Conservation (phyloP, 2,888 invertebrate genomes). For the Volucella bombylans region DNA sequence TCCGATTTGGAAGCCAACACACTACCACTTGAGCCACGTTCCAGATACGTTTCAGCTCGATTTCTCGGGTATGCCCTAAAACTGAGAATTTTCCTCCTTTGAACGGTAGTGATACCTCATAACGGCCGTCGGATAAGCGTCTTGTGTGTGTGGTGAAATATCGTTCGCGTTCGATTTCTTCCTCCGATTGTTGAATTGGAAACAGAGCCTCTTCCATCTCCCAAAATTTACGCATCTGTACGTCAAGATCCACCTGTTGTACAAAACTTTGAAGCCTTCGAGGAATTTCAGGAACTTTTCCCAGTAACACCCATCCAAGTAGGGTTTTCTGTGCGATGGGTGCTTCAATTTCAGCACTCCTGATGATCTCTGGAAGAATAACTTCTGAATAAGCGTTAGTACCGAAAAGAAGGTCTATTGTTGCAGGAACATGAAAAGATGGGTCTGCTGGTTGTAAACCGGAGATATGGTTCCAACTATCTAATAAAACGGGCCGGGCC, state of each 20-base stretch:
- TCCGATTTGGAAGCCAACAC: too few relatives aligned
- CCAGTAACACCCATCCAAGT: not conserved
- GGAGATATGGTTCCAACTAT: conserved; percentile 9
- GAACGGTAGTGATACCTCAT: conserved; percentile 19
- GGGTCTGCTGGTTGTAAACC: conserved; percentile 7
- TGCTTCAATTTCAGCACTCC: too few relatives aligned
- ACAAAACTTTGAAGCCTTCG: not conserved
- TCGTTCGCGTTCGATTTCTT: not conserved
- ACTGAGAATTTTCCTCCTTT: too few relatives aligned
- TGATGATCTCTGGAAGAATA: too few relatives aligned
- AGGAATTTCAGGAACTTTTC: not conserved
- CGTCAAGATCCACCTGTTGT: not conserved
- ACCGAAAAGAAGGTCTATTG: conserved; percentile 18
- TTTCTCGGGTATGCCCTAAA: too few relatives aligned
- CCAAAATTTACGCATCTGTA: too few relatives aligned
- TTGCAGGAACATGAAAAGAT: not conserved
- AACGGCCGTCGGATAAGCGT: conserved; percentile 17
- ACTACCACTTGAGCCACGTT: too few relatives aligned
- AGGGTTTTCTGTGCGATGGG: conserved; percentile 6
- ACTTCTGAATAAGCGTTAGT: not conserved
- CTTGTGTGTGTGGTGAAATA: not conserved
- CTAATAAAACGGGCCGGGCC: too few relatives aligned
- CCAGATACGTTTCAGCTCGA: too few relatives aligned
- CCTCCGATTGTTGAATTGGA: too few relatives aligned
- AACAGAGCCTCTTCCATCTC: not conserved